A percentile compares a stretch with the other conserved stretches of the same genome.
phyloP scores from a whole-genome alignment of 1,140 invertebrate species.

The Zaprionus ghesquierei region DNA sequence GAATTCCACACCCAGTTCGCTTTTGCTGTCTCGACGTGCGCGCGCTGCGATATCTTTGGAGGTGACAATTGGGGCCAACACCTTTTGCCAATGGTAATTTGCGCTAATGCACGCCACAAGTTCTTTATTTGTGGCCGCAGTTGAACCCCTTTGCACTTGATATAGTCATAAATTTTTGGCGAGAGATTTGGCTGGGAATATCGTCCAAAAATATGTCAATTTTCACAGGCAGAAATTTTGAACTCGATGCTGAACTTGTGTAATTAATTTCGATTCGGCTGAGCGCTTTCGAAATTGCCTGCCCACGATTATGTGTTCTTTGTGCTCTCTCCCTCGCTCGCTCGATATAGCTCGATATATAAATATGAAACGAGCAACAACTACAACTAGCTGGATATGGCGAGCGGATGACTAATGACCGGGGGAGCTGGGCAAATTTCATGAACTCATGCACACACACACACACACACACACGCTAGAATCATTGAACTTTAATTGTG shows the following conservation, averaged over 20 bases:
- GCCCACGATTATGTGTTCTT: background rate
- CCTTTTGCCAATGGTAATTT: slow-evolving; percentile 70
- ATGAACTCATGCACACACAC: slow-evolving; percentile 46
- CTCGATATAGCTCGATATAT: background rate
- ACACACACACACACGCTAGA: too few species aligned
- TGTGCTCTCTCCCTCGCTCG: background rate
- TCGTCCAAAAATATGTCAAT: background rate
- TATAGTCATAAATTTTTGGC: slow-evolving; percentile 58
- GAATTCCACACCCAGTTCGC: slow-evolving; percentile 65
- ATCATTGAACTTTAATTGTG: slow-evolving; percentile 68
- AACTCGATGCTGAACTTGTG: slow-evolving; percentile 1
- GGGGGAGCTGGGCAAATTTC: slow-evolving; percentile 20
- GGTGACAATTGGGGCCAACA: slow-evolving; percentile 78
- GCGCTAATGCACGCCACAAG: slow-evolving; percentile 58
- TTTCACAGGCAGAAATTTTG: background rate
- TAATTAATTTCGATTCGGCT: background rate
- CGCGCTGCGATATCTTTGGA: slow-evolving; percentile 61
- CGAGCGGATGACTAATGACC: slow-evolving; percentile 51
- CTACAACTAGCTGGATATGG: slow-evolving; percentile 36
- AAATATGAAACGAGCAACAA: background rate
- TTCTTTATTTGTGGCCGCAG: slow-evolving; percentile 43
- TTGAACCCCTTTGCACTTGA: slow-evolving; percentile 31
- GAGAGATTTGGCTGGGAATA: background rate
- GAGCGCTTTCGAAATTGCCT: background rate
- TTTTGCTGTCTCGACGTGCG: slow-evolving; percentile 10